Conservation (phyloP, 2,797 vertebrate species). For the Melanotaenia nigrans region DNA sequence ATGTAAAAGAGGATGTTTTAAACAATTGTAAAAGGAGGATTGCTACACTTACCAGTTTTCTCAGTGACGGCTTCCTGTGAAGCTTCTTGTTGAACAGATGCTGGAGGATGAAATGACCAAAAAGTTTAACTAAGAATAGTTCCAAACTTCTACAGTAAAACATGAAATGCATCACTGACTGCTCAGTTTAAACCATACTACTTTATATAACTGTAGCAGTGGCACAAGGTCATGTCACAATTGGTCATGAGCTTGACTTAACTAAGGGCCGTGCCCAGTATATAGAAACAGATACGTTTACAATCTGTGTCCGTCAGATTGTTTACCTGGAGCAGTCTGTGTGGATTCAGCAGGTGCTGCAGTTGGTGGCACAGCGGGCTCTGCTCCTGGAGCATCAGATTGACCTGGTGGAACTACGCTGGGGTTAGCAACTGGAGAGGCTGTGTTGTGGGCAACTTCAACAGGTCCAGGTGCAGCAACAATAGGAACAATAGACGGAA, state of each 20-base stretch:
- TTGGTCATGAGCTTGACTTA: background rate
- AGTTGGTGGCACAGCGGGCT: conserved; percentile 50
- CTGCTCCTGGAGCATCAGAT: conserved; percentile 52
- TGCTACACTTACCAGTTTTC: conserved; percentile 73
- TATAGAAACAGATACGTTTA: background rate
- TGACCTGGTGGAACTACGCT: conserved; percentile 49
- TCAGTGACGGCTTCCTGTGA: conserved; percentile 72
- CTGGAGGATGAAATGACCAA: conserved; percentile 41
- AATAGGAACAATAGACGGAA: conserved; percentile 68
- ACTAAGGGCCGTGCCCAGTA: background rate
- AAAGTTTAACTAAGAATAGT: conserved; percentile 12
- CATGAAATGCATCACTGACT: background rate
- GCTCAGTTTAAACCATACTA: background rate
- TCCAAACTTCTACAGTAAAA: conserved; percentile 16
- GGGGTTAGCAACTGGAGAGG: conserved; percentile 56
- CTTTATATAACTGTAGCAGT: background rate
- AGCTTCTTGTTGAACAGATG: conserved; percentile 69
- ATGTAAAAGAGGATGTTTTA: background rate
- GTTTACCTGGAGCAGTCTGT: conserved; percentile 74
- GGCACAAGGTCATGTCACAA: background rate
- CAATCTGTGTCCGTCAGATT: background rate
- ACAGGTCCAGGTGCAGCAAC: conserved; percentile 59
- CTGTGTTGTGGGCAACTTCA: conserved; percentile 56
- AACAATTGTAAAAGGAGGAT: background rate
- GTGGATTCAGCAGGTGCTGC: conserved; percentile 55